Evolutionary conservation across 2,888 invertebrate genomes (phyloP), one percentile per base, ranked within the genome.

Genomic region (Sisyra terminalis): DNA sequence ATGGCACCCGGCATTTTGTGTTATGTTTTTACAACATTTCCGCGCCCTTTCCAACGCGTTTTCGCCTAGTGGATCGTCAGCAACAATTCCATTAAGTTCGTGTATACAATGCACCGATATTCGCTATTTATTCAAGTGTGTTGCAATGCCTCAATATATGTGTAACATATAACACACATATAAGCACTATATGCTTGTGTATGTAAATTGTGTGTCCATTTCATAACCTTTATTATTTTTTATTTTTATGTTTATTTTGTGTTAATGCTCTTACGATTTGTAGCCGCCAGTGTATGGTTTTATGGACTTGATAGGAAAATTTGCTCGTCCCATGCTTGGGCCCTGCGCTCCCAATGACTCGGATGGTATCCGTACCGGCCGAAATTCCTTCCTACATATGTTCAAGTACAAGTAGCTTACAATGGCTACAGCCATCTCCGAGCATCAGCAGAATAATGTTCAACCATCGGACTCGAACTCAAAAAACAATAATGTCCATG

Each of bases 361-460:
- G 11, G 37, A 37, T 17, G 16, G 16, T 15, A 9, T n/a, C 17
- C 11, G 16, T 8, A 37, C 37, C 11, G 11, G 11, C 18, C 11
- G 16, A 18, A 17, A 37, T 17, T 17, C 8, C n/a, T 15, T 37
- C 11, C 37, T 15, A 7, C 24, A 24, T 24, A 37, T 37, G 37
- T 37, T 17, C 37, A 35, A 10, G 16, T 15, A 35, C 8, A 13
- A 14, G 14, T 15, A 24, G 31, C 31, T 58, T 71, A 79, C 78
- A 75, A 81, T 81, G 81, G 81, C 81, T 78, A 79, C 81, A 73
- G 80, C 80, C 74, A 79, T 78, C 75, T 78, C 80, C 68, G 80
- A 80, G 73, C 75, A 78, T 70, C 80, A 80, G 67, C 78, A 78
- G 71, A 78, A 78, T 72, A 79, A 80, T 72, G 69, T 69, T 61